A percentile compares a stretch with the other conserved stretches of the same genome.
Conservation (phyloP, 1,140 invertebrate species). For the Hyposmocoma kahamanoa region DNA sequence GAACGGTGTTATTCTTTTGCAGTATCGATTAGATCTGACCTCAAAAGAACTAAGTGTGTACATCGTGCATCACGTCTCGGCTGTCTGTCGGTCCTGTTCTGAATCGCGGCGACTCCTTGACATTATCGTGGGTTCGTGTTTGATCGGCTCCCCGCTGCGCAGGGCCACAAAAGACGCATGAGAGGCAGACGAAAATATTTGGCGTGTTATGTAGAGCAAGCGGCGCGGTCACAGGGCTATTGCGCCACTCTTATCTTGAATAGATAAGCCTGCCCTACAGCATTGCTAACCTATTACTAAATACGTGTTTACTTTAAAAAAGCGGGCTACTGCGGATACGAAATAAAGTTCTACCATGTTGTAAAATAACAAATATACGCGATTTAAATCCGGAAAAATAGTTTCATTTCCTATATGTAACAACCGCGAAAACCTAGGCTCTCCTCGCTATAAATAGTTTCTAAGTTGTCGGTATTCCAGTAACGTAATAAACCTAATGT, state of each 20-base stretch:
- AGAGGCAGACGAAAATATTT: neutral
- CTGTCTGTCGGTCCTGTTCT: neutral
- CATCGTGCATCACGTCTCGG: neutral
- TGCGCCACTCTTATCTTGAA: neutral
- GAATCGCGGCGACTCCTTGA: neutral
- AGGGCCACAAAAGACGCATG: neutral
- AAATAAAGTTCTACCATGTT: no score
- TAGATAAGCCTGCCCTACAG: slow-evolving; percentile 2
- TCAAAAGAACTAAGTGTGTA: neutral
- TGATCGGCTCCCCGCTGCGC: neutral
- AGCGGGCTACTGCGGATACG: no score
- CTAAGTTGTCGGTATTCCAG: no score
- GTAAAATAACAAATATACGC: no score
- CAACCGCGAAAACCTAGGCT: no score
- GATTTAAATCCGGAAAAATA: no score
- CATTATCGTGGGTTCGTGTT: neutral
- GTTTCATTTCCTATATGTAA: no score
- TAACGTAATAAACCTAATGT: no score
- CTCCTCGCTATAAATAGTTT: no score
- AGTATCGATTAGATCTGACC: neutral
- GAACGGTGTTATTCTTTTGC: neutral
- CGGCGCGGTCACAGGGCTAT: neutral
- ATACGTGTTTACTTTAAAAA: neutral
- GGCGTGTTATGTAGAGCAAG: neutral
- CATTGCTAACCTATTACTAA: neutral